Evolutionary conservation across 2,797 vertebrate species (phyloP), one percentile per base, ranked within the genome.

Genomic region (Chelidonichthys spinosus): DNA sequence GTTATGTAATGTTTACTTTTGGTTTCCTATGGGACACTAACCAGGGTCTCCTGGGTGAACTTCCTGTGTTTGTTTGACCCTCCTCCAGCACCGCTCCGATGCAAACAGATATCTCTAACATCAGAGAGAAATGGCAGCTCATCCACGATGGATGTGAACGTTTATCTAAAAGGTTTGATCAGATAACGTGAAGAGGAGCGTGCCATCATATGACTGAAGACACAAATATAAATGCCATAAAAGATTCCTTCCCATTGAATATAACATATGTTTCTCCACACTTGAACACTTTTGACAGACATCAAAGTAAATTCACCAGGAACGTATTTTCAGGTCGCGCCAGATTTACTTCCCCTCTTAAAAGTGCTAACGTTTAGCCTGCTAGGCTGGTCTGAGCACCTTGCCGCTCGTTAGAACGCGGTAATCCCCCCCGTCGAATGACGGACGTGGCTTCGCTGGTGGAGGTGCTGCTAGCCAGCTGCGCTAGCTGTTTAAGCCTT

Each of bases 401-500:
- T 61, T 75, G 60, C 69, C 44, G 5, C 61, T 2, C 50, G 68
- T 46, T 80, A 89, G 82, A 85, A 64, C 66, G 63, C 32, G 66
- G 76, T 87, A 87, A 92, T 87, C 88, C 84, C 69, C 50, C 52
- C 49, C 5, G 2, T 25, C 18, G 0, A 1, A n/a, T 86, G 86
- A 89, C 10, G 65, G 85, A 80, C 46, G 11, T 25, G 25, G 25
- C 25, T 25, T 25, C 25, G 25, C 25, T 25, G 25, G 25, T 25
- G 74, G 72, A 78, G 80, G 66, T 17, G 53, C 14, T 74, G 87
- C 83, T 87, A 86, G 81, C 85, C 80, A 72, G 72, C 78, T 54
- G 71, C 17, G 64, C 84, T 87, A 86, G 83, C 78, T 74, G 52
- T 18, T 84, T 86, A 86, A 85, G 78, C 81, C 75, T 33, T 87